Evolutionary conservation across 2,797 vertebrate species (phyloP).

Genomic region (Helostoma temminkii): DNA sequence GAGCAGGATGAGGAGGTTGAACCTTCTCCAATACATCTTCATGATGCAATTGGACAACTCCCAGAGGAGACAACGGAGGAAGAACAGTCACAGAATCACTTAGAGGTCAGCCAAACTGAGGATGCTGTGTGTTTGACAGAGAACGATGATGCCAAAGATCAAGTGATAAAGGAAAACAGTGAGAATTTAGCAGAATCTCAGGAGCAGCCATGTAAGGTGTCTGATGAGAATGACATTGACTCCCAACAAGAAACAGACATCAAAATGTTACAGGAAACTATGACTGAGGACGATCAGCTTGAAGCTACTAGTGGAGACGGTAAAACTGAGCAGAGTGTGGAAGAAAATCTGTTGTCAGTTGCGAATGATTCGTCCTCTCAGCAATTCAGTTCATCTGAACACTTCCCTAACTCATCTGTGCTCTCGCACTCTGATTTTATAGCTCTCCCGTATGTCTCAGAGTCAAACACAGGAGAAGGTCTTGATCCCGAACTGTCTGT

Average conservation of each 20-base stretch:
- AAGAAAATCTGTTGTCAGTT: conserved; percentile 4
- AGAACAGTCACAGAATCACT: conserved; percentile 4
- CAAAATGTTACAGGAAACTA: conserved; percentile 13
- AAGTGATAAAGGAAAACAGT: conserved; percentile 11
- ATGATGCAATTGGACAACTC: conserved; percentile 18
- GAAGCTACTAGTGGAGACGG: conserved; percentile 14
- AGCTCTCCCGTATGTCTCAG: conserved; percentile 6
- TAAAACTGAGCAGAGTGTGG: conserved; percentile 13
- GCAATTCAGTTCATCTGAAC: not conserved
- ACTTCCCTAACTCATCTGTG: conserved; percentile 1
- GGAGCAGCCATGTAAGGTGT: conserved; percentile 11
- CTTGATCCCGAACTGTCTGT: conserved; percentile 21
- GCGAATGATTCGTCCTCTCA: conserved; percentile 10
- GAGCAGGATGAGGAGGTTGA: conserved; percentile 19
- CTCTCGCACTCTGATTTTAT: not conserved
- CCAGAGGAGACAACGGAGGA: conserved; percentile 26
- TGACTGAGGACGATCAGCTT: conserved; percentile 4
- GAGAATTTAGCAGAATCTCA: conserved; percentile 21
- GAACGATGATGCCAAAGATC: conserved; percentile 31
- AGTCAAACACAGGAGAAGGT: conserved; percentile 20
- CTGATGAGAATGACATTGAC: conserved; percentile 15
- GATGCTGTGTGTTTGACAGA: conserved; percentile 22
- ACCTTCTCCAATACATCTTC: not conserved
- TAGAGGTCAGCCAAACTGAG: conserved; percentile 17
- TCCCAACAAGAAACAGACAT: conserved; percentile 19